Evolutionary conservation across 2,797 vertebrate genomes (phyloP), one percentile per base, ranked within the genome.

Genomic region (Basileuterus tristriatus): DNA sequence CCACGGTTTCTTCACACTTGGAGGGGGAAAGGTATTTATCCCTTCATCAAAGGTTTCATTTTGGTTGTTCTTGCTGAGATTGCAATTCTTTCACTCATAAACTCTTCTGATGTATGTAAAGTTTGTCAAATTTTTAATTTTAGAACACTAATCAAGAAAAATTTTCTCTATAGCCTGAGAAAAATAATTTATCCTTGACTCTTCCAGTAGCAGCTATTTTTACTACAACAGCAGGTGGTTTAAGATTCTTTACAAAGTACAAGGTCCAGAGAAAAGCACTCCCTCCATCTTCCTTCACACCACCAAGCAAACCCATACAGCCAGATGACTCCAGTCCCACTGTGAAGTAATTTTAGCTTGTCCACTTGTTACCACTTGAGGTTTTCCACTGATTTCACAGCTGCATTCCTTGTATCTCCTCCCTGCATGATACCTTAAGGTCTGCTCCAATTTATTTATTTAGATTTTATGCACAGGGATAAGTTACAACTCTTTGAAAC

Each of bases 401-500:
- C 70, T 96, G 53, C 46, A 77, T 91, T 96, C 89, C 47, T 69
- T 95, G 46, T 79, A 96, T 89, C 37, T 94, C 34, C 39, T 95
- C 83, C 72, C 95, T 96, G 88, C 87, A 94, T 46, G 96, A 94
- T 86, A 91, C 70, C 62, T 70, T 86, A 89, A 96, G 64, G 32
- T 95, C 70, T 93, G 32, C 52, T 97, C 64, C 70, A 59, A 83
- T 95, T 96, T 98, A 96, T 95, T 96, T 97, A 97, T 97, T 98
- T 94, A 97, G 93, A 97, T 97, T 97, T 98, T 96, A 97, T 97
- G 85, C 94, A 94, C 75, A 75, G 83, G 87, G 87, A 93, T 97
- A 97, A 95, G 85, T 97, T 97, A 95, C 96, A 97, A 91, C 95
- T 97, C 81, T 96, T 93, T 97, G 95, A 96, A 92, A 97, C 77